Conservation (phyloP, 2,113 vertebrate species). For the Erythrocercus mccallii region DNA sequence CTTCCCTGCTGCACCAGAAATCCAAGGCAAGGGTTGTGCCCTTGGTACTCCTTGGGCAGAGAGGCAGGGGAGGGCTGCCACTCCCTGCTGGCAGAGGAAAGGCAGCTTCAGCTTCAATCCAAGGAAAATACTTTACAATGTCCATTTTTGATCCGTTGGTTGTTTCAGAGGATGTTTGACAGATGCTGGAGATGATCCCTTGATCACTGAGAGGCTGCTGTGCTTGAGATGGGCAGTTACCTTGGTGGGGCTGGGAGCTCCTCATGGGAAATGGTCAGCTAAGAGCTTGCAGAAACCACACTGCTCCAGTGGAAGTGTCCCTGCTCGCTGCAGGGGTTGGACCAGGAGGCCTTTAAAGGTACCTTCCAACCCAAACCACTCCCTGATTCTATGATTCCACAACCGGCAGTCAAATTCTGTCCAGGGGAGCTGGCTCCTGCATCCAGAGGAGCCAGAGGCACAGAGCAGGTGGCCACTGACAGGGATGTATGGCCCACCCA, state of each 20-base stretch:
- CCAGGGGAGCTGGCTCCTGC: neutral
- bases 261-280: neutral
- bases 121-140: neutral
- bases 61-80: neutral
- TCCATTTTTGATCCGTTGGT: neutral
- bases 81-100: accelerated
- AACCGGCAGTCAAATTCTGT: neutral
- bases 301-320: neutral
- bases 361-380: neutral
- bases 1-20: neutral
- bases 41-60: neutral
- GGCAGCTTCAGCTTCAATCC: neutral
- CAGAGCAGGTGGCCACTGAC: neutral
- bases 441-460: neutral
- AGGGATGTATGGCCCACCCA: neutral
- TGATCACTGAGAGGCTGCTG: neutral
- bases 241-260: neutral
- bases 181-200: neutral
- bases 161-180: neutral
- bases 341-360: neutral
- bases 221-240: neutral
- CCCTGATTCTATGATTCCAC: neutral
- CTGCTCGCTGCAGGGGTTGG: neutral
- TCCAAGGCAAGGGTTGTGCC: too few relatives aligned
- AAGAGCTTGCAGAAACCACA: neutral